phyloP scores from a whole-genome alignment of 1,140 invertebrate species.

The Caenorhabditis tropicalis region DNA sequence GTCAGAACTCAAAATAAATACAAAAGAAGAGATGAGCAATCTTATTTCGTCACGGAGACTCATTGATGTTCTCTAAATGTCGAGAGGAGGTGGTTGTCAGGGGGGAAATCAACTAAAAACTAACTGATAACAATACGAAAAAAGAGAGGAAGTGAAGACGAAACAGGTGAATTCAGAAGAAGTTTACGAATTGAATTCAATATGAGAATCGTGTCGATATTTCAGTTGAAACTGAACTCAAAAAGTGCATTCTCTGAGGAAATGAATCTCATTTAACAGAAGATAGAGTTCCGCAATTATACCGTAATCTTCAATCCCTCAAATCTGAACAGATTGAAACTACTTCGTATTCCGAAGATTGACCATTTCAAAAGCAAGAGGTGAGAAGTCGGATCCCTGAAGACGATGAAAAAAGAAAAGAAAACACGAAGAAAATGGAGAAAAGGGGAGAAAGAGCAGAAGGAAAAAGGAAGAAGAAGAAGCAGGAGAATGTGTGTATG shows the following conservation, averaged over 20 bases:
- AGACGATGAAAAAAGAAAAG: background rate
- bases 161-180: background rate
- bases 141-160: background rate
- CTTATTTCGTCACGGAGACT: background rate
- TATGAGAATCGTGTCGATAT: background rate
- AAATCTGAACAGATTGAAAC: too few species aligned
- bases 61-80: background rate
- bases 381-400: background rate
- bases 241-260: too few species aligned
- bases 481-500: constrained; percentile 39
- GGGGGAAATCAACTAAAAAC: background rate
- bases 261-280: too few species aligned
- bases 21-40: background rate
- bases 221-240: too few species aligned
- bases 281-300: too few species aligned
- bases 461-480: background rate
- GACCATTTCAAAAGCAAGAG: too few species aligned
- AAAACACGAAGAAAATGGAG: background rate
- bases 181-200: background rate
- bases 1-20: background rate
- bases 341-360: too few species aligned
- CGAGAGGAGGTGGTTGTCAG: background rate
- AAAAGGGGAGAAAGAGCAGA: background rate
- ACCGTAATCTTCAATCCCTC: too few species aligned
- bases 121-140: background rate